Conservation (phyloP, 2,113 vertebrate species). For the Cochlearius cochlearius region DNA sequence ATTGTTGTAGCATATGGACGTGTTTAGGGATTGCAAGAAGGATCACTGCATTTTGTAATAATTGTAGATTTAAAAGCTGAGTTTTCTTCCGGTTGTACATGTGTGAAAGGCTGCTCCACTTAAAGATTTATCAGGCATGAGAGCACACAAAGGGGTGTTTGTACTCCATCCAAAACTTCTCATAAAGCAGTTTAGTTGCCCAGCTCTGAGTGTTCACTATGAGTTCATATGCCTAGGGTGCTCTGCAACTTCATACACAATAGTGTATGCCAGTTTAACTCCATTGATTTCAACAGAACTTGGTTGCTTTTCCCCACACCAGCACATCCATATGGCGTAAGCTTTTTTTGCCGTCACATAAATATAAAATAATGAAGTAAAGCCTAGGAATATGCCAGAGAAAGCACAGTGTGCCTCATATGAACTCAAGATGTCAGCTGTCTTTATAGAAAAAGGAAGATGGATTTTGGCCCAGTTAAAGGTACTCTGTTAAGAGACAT, state of each 20-base stretch:
- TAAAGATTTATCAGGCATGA: background rate
- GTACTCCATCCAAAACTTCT: background rate
- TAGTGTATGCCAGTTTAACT: background rate
- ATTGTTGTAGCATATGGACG: background rate
- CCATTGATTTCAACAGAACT: background rate
- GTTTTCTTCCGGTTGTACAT: background rate
- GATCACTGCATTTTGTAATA: background rate
- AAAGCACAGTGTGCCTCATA: background rate
- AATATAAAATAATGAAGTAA: background rate
- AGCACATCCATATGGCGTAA: background rate
- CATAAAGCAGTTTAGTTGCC: background rate
- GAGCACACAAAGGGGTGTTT: background rate
- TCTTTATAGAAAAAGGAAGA: background rate
- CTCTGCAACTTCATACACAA: background rate
- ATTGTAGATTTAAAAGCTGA: background rate
- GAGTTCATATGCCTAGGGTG: background rate
- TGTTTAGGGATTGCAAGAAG: background rate
- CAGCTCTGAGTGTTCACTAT: background rate
- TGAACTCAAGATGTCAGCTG: constrained; percentile 31
- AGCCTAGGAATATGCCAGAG: background rate
- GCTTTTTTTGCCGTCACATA: background rate
- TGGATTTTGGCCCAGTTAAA: background rate
- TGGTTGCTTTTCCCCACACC: background rate
- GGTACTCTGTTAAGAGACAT: background rate
- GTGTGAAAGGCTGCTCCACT: background rate